These are phyloP conservation scores for Deroplatys truncata DNA, from an alignment of 2,888 invertebrate genomes.

Conservation along the genomic window DNA sequence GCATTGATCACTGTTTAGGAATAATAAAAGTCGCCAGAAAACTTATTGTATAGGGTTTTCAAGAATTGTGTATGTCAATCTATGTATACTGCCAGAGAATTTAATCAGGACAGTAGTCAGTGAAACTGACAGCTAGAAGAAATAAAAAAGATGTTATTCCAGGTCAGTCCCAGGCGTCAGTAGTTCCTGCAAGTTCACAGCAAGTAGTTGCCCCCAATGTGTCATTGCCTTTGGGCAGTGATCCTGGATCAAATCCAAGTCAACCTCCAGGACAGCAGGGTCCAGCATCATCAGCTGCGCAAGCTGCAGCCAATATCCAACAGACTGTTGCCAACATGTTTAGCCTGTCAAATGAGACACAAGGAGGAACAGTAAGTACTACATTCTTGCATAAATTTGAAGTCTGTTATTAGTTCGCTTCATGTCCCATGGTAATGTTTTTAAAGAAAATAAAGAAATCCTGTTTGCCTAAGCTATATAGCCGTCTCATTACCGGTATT, in stretches of 20 bases:
- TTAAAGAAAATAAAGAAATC: too few relatives aligned
- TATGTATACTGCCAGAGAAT: not conserved
- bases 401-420: too few relatives aligned
- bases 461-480: too few relatives aligned
- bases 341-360: conserved; percentile 39
- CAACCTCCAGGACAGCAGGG: conserved; percentile 37
- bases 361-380: conserved; percentile 47
- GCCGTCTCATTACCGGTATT: too few relatives aligned
- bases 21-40: too few relatives aligned
- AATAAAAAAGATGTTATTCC: not conserved
- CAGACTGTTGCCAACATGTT: conserved; percentile 48
- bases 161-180: conserved; percentile 4
- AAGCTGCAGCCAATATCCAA: conserved; percentile 48
- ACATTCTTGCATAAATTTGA: conserved; percentile 37
- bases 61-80: too few relatives aligned
- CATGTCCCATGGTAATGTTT: too few relatives aligned
- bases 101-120: not conserved
- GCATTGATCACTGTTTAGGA: too few relatives aligned
- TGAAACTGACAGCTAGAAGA: not conserved
- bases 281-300: conserved; percentile 37
- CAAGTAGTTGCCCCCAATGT: conserved; percentile 47
- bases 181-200: conserved; percentile 17
- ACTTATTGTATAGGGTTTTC: too few relatives aligned
- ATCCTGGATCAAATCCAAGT: conserved; percentile 44
- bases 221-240: conserved; percentile 52